phyloP scores from a whole-genome alignment of 2,888 invertebrate species.

The Himalopsyche tibetana region DNA sequence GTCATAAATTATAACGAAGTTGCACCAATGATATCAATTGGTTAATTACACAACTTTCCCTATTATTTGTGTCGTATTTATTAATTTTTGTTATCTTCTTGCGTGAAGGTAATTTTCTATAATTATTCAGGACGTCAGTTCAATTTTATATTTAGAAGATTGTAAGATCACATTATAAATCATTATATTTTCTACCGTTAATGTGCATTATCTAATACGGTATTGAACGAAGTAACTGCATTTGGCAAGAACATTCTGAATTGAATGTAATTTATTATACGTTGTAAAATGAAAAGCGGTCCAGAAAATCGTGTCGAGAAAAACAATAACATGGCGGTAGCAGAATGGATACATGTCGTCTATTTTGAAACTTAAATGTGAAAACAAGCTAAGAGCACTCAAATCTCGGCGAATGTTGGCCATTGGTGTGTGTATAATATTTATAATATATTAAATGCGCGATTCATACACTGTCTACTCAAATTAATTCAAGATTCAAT shows the following conservation, averaged over 20 bases:
- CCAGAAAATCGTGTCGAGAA: constrained; percentile 13
- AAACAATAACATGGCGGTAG: not conserved
- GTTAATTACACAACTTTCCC: too few relatives aligned
- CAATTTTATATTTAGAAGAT: too few relatives aligned
- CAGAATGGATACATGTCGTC: constrained; percentile 1
- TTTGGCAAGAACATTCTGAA: not conserved
- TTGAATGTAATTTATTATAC: not conserved
- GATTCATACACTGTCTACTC: not conserved
- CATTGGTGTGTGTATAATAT: constrained; percentile 2
- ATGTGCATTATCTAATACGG: too few relatives aligned
- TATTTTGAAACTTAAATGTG: constrained; percentile 3
- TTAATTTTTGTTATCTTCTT: too few relatives aligned
- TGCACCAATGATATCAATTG: too few relatives aligned
- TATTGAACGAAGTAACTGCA: not conserved
- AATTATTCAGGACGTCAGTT: too few relatives aligned
- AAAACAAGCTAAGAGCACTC: constrained; percentile 37
- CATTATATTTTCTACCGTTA: too few relatives aligned
- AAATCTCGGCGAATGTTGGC: constrained; percentile 1
- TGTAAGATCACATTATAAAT: too few relatives aligned
- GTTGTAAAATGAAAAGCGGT: constrained; percentile 8
- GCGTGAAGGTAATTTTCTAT: too few relatives aligned
- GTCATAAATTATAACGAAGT: too few relatives aligned
- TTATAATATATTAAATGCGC: not conserved
- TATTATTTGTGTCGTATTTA: too few relatives aligned
- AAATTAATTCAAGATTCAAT: not conserved